Evolutionary conservation across 2,888 invertebrate genomes (phyloP).

Genomic region (Apamea crenata): DNA sequence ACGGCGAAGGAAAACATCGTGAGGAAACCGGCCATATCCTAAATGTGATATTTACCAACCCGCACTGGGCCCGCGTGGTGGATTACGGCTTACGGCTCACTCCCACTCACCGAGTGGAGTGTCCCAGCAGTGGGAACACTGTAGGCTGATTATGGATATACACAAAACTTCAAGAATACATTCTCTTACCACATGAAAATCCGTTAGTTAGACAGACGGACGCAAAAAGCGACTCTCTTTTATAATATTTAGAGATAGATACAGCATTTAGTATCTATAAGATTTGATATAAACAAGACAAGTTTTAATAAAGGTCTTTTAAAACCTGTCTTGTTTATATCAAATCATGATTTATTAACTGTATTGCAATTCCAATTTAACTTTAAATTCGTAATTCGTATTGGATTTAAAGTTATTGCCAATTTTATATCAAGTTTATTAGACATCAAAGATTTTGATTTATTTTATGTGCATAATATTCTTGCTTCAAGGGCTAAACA

Average conservation of each 20-base stretch:
- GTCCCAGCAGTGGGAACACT: too few relatives aligned
- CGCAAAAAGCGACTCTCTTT: background rate
- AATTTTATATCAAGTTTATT: slow-evolving; percentile 39
- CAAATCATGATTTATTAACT: background rate
- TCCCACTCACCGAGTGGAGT: too few relatives aligned
- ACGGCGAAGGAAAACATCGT: background rate
- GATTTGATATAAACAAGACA: too few relatives aligned
- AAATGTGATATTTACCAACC: too few relatives aligned
- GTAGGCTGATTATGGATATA: background rate
- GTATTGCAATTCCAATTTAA: slow-evolving; percentile 17
- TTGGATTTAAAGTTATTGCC: slow-evolving; percentile 15
- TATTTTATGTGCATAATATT: slow-evolving; percentile 17
- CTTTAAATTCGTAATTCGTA: background rate
- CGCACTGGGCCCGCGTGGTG: too few relatives aligned
- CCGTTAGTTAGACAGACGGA: background rate
- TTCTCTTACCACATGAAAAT: background rate
- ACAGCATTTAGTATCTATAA: slow-evolving; percentile 9
- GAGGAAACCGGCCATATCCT: too few relatives aligned
- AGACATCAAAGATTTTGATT: slow-evolving; percentile 23
- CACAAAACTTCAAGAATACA: background rate
- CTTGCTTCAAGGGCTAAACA: slow-evolving; percentile 8
- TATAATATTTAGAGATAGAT: background rate
- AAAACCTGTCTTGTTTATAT: slow-evolving; percentile 12
- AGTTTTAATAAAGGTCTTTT: background rate
- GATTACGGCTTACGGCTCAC: too few relatives aligned